A percentile compares a stretch with the other conserved stretches of the same genome.
Evolutionary conservation across 2,888 invertebrate genomes (phyloP).

Genomic region (Lymantria monacha): DNA sequence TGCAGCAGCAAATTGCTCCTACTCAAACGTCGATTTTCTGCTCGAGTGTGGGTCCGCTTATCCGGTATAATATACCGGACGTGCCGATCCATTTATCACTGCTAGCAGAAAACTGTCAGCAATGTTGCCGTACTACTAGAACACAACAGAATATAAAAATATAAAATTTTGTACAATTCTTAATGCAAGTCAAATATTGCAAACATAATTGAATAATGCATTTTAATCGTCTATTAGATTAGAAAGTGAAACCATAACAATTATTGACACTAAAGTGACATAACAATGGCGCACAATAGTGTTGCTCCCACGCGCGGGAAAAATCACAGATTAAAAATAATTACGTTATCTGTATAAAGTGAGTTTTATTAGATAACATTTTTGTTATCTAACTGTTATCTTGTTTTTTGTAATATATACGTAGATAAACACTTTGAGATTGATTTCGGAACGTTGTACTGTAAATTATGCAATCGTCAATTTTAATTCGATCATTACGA

Average conservation of each 20-base stretch:
- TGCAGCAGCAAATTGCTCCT: no score
- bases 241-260: constrained; percentile 29
- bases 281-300: constrained; percentile 29
- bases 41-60: no score
- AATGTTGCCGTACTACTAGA: no score
- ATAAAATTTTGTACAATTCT: no score
- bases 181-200: neutral
- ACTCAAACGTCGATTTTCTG: no score
- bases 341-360: constrained; percentile 28
- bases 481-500: constrained; percentile 33
- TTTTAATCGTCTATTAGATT: constrained; percentile 15
- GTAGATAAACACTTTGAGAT: constrained; percentile 25
- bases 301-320: constrained; percentile 29
- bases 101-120: no score
- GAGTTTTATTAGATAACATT: constrained; percentile 24
- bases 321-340: constrained; percentile 34
- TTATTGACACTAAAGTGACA: constrained; percentile 34
- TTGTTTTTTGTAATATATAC: constrained; percentile 25
- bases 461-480: constrained; percentile 28
- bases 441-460: constrained; percentile 28
- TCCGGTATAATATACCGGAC: no score
- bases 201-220: constrained; percentile 15
- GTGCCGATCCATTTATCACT: no score
- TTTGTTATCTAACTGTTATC: constrained; percentile 25
- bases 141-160: no score